Percentiles rank a stretch among this genome's conserved stretches.
These are phyloP conservation scores for Habropoda laboriosa DNA, from an alignment of 1,140 invertebrate species.

Conservation along the genomic window DNA sequence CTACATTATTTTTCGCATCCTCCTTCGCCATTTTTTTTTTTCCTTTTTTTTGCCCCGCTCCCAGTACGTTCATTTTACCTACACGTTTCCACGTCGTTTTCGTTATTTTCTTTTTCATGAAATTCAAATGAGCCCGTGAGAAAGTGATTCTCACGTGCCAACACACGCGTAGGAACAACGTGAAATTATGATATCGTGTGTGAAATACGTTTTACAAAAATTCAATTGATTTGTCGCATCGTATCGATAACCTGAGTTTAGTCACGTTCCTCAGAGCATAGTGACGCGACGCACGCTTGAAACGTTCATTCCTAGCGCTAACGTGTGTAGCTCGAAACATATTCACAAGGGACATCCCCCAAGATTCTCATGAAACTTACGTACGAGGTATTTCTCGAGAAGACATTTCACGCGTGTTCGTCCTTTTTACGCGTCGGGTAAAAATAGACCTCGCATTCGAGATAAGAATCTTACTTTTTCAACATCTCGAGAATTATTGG, in stretches of 20 bases:
- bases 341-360: too few relatives aligned
- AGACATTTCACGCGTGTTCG: too few relatives aligned
- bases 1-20: conserved; percentile 38
- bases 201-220: conserved; percentile 6
- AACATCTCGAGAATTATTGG: neutral
- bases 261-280: conserved; percentile 7
- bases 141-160: neutral
- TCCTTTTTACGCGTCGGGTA: too few relatives aligned
- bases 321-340: neutral
- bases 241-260: conserved; percentile 16
- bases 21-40: neutral
- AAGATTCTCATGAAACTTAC: too few relatives aligned
- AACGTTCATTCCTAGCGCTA: neutral
- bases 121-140: conserved; percentile 15
- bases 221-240: conserved; percentile 18
- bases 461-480: conserved; percentile 3
- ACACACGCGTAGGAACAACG: neutral
- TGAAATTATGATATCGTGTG: neutral
- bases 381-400: too few relatives aligned
- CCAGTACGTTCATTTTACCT: neutral
- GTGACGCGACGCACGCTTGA: neutral
- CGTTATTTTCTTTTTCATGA: neutral
- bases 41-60: neutral
- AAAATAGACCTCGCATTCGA: too few relatives aligned
- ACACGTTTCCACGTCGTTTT: neutral